phyloP scores from a whole-genome alignment of 2,888 invertebrate species.

The Lumbricus terrestris region DNA sequence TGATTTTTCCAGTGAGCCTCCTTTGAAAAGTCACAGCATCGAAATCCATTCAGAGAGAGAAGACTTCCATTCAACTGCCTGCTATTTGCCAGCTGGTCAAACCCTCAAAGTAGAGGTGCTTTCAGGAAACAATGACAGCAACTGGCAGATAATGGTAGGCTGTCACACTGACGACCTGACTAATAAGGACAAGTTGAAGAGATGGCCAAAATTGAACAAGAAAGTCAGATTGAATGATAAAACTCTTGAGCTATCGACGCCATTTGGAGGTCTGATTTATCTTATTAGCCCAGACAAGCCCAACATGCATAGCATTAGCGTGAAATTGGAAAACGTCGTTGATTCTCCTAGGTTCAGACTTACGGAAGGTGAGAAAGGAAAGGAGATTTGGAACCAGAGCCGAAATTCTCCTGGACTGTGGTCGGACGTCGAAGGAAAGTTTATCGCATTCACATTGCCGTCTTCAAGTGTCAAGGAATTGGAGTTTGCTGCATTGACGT shows the following conservation, averaged over 20 bases:
- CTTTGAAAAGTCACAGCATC: conserved; percentile 22
- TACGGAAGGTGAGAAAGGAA: not conserved
- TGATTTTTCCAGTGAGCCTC: conserved; percentile 33
- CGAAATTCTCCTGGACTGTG: conserved; percentile 34
- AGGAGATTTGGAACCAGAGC: conserved; percentile 28
- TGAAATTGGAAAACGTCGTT: conserved; percentile 30
- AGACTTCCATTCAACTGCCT: conserved; percentile 35
- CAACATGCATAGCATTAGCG: not conserved
- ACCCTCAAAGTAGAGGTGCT: conserved; percentile 22
- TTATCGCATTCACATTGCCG: conserved; percentile 39
- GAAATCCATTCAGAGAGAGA: conserved; percentile 24
- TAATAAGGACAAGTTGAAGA: conserved; percentile 14
- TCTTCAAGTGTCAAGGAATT: conserved; percentile 34
- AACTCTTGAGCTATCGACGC: not conserved
- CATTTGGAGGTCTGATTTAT: conserved; percentile 34
- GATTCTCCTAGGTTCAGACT: conserved; percentile 32
- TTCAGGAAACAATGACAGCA: conserved; percentile 19
- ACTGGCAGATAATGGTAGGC: conserved; percentile 39
- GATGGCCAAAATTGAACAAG: conserved; percentile 33
- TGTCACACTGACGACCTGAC: conserved; percentile 36
- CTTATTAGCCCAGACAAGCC: conserved; percentile 24
- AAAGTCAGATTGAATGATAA: not conserved
- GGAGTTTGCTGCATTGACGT: conserved; percentile 28
- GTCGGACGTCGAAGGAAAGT: conserved; percentile 40
- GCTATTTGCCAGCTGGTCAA: conserved; percentile 32